Evolutionary conservation across 2,797 vertebrate species (phyloP).

Genomic region (Micromesistius poutassou): DNA sequence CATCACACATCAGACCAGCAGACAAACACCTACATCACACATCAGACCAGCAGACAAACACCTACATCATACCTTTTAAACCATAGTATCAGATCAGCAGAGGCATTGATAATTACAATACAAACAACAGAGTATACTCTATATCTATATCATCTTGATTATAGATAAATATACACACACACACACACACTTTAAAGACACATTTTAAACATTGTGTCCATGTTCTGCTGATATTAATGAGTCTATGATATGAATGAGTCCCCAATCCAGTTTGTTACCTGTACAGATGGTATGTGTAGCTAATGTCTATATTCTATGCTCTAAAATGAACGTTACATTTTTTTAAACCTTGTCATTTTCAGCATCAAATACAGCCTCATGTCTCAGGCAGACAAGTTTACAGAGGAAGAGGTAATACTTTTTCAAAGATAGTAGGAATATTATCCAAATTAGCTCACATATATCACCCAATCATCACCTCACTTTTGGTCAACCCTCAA

Average conservation of each 20-base stretch:
- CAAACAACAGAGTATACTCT: neutral
- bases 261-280: neutral
- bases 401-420: conserved; percentile 80
- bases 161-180: neutral
- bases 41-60: too few species aligned
- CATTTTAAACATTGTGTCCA: neutral
- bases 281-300: neutral
- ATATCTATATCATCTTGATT: too few species aligned
- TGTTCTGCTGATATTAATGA: neutral
- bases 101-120: too few species aligned
- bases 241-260: neutral
- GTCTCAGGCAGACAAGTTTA: conserved; percentile 90
- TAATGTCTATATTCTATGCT: neutral
- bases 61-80: too few species aligned
- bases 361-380: conserved; percentile 88
- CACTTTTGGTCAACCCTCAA: neutral
- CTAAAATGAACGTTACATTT: too few species aligned
- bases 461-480: neutral
- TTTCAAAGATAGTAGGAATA: neutral
- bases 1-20: too few species aligned
- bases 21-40: too few species aligned
- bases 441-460: neutral
- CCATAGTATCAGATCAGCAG: neutral
- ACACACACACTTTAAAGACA: neutral
- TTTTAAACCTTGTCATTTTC: conserved; percentile 6